Evolutionary conservation across 2,888 invertebrate genomes (phyloP).

Genomic region (Dicranocentrus wangi): DNA sequence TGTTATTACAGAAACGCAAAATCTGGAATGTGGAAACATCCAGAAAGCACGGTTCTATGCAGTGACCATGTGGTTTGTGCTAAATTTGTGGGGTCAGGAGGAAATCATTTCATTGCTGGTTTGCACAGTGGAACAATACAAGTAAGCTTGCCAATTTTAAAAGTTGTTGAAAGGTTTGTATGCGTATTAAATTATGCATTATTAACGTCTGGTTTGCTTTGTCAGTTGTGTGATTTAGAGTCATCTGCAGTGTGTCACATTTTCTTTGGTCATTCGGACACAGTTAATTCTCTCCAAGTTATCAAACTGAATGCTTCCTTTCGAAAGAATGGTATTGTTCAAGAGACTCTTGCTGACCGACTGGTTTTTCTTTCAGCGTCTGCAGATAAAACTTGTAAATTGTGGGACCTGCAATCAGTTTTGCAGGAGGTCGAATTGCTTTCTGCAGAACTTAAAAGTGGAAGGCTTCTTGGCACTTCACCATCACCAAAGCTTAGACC

Average conservation of each 20-base stretch:
- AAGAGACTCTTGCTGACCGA: slow-evolving; percentile 10
- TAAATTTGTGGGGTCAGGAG: slow-evolving; percentile 76
- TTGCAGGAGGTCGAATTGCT: slow-evolving; percentile 65
- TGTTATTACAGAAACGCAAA: slow-evolving; percentile 68
- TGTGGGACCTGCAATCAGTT: slow-evolving; percentile 78
- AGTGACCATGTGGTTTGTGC: slow-evolving; percentile 69
- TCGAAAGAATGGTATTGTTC: slow-evolving; percentile 19
- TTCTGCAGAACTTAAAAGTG: slow-evolving; percentile 45
- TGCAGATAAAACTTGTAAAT: slow-evolving; percentile 78
- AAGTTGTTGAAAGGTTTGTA: no score
- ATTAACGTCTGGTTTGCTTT: slow-evolving; percentile 31
- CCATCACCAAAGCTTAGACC: slow-evolving; percentile 69
- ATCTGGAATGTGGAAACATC: slow-evolving; percentile 67
- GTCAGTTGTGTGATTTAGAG: slow-evolving; percentile 79
- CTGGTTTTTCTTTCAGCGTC: slow-evolving; percentile 77
- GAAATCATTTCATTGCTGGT: slow-evolving; percentile 77
- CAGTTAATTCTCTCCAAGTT: slow-evolving; percentile 77
- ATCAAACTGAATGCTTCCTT: not conserved
- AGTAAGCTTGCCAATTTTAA: slow-evolving; percentile 73
- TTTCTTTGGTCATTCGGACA: slow-evolving; percentile 76
- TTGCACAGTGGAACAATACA: slow-evolving; percentile 77
- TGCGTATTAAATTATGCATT: no score
- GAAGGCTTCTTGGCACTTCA: slow-evolving; percentile 55
- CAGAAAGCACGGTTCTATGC: slow-evolving; percentile 69
- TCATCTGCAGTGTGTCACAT: slow-evolving; percentile 75